phyloP scores from a whole-genome alignment of 2,888 invertebrate species.

The Aricia artaxerxes region DNA sequence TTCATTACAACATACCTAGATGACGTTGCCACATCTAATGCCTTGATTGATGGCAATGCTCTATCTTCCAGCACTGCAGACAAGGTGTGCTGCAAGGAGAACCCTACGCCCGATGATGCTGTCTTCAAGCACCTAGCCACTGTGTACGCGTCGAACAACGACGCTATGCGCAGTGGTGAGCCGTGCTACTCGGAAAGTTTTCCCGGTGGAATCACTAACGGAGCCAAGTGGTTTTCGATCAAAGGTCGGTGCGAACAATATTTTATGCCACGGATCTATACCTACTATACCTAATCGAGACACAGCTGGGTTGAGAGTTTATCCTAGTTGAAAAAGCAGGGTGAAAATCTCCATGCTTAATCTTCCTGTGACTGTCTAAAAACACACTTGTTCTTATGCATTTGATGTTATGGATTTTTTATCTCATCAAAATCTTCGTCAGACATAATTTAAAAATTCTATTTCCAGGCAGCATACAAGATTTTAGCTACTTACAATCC shows the following conservation, averaged over 20 bases:
- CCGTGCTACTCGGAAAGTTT: conserved; percentile 88
- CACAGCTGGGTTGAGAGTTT: too few relatives aligned
- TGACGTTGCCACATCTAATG: too few relatives aligned
- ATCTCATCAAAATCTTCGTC: neutral
- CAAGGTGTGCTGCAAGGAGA: conserved; percentile 84
- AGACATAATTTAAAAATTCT: neutral
- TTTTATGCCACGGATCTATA: too few relatives aligned
- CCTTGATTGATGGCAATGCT: neutral
- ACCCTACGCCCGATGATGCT: conserved; percentile 89
- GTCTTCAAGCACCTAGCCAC: conserved; percentile 89
- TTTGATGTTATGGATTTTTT: too few relatives aligned
- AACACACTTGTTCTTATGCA: too few relatives aligned
- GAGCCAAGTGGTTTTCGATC: conserved; percentile 95
- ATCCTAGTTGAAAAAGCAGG: too few relatives aligned
- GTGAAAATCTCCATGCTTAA: too few relatives aligned
- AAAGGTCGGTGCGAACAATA: conserved; percentile 73
- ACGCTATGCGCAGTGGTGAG: conserved; percentile 87
- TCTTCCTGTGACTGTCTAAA: too few relatives aligned
- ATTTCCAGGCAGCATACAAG: conserved; percentile 95
- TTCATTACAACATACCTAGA: too few relatives aligned
- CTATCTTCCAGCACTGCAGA: conserved; percentile 62
- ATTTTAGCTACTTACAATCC: conserved; percentile 97
- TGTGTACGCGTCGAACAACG: conserved; percentile 87
- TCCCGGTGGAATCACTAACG: conserved; percentile 91
- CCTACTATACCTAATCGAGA: too few relatives aligned